Conservation (phyloP, 2,797 vertebrate genomes). For the Tauraco hartlaubi region DNA sequence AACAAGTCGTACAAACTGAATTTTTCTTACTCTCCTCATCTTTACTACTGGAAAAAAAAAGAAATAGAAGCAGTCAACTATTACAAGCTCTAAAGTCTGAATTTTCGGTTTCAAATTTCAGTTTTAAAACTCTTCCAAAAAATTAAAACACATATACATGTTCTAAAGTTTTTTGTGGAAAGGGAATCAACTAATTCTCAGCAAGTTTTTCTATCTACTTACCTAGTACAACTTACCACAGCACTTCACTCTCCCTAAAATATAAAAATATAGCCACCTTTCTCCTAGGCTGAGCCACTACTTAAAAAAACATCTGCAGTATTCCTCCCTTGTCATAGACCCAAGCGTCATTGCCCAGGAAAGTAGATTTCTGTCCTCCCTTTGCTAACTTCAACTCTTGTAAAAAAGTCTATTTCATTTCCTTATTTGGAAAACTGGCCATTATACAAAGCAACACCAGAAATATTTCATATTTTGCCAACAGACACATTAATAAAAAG, state of each 20-base stretch:
- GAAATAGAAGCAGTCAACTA: background rate
- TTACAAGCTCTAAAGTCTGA: accelerated
- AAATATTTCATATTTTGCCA: constrained; percentile 33
- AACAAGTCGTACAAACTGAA: background rate
- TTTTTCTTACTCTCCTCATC: background rate
- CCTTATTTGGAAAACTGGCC: background rate
- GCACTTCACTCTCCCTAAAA: background rate
- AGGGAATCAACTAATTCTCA: background rate
- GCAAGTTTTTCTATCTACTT: background rate
- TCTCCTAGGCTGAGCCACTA: background rate
- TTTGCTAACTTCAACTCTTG: background rate
- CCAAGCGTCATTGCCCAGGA: background rate
- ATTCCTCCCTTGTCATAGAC: background rate
- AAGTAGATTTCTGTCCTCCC: background rate
- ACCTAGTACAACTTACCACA: background rate
- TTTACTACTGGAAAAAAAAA: background rate
- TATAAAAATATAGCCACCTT: background rate
- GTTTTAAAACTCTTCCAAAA: background rate
- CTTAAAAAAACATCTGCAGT: background rate
- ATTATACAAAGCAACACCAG: background rate
- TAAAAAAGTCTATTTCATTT: background rate
- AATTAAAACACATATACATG: accelerated
- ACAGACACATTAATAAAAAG: constrained; percentile 6
- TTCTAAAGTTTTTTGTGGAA: background rate
- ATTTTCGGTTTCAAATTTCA: background rate